These are phyloP conservation scores for Blastobasis lacticolella DNA, from an alignment of 2,888 invertebrate species.

Conservation along the genomic window DNA sequence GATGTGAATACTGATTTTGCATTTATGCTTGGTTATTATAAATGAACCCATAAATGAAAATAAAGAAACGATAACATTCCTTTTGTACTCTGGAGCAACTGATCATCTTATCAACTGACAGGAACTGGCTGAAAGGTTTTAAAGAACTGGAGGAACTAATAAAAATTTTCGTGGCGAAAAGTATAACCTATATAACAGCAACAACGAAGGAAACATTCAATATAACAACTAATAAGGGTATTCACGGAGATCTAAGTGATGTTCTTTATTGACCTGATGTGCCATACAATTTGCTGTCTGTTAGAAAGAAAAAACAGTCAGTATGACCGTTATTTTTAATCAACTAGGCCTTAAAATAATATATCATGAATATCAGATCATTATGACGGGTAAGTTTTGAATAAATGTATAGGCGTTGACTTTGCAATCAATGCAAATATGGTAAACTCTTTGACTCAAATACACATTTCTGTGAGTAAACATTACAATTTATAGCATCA, in stretches of 20 bases:
- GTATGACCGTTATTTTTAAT: conserved; percentile 12
- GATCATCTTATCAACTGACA: conserved; percentile 19
- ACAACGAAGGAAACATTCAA: conserved; percentile 25
- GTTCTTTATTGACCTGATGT: conserved; percentile 27
- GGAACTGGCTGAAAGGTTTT: conserved; percentile 12
- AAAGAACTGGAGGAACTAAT: conserved; percentile 16
- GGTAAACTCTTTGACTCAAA: too few relatives aligned
- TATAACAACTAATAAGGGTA: conserved; percentile 21
- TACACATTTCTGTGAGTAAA: conserved; percentile 11
- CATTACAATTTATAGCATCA: conserved; percentile 25
- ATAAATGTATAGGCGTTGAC: too few relatives aligned
- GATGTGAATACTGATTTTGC: conserved; percentile 7
- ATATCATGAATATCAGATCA: too few relatives aligned
- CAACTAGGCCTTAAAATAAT: too few relatives aligned
- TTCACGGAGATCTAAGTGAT: conserved; percentile 13
- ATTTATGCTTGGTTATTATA: too few relatives aligned
- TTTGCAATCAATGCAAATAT: too few relatives aligned
- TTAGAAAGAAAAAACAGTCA: conserved; percentile 5
- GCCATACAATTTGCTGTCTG: conserved; percentile 22
- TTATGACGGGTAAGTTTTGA: too few relatives aligned
- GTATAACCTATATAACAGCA: conserved; percentile 22
- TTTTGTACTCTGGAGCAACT: too few relatives aligned
- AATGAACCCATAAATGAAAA: too few relatives aligned
- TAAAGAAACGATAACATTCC: too few relatives aligned
- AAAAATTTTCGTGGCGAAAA: conserved; percentile 29